Evolutionary conservation across 2,797 vertebrate genomes (phyloP).

Genomic region (Megalops cyprinoides): DNA sequence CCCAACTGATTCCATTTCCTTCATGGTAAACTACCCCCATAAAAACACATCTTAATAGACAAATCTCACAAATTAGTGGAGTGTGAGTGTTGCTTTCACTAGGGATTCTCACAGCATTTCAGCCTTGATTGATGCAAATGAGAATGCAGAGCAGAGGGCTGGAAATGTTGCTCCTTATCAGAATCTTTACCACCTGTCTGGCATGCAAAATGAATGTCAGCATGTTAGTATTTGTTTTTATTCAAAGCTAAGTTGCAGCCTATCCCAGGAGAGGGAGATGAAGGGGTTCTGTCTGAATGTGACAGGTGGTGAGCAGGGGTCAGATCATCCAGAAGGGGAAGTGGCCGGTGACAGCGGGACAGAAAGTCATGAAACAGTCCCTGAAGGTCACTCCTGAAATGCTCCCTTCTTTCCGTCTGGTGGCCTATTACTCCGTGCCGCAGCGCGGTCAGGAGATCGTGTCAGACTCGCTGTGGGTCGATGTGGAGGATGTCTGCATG

Average conservation of each 20-base stretch:
- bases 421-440: slow-evolving; percentile 64
- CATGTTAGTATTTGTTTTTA: neutral
- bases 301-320: slow-evolving; percentile 70
- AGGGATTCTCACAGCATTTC: no score
- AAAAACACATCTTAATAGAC: no score
- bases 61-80: no score
- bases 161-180: no score
- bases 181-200: no score
- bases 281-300: neutral
- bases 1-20: neutral
- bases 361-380: slow-evolving; percentile 60
- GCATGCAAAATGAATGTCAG: no score
- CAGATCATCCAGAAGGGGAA: slow-evolving; percentile 53
- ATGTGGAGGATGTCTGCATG: slow-evolving; percentile 73
- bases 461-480: slow-evolving; percentile 74
- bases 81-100: no score
- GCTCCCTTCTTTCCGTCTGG: slow-evolving; percentile 74
- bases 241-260: neutral
- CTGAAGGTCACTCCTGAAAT: slow-evolving; percentile 56
- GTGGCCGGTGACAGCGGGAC: slow-evolving; percentile 1
- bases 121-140: no score
- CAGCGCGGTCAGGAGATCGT: slow-evolving; percentile 53
- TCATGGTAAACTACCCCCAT: slow-evolving; percentile 22
- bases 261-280: neutral
- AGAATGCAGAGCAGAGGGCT: no score